These are phyloP conservation scores for Sus cebifrons DNA, from an alignment of 2,797 vertebrate genomes.

Conservation along the genomic window DNA sequence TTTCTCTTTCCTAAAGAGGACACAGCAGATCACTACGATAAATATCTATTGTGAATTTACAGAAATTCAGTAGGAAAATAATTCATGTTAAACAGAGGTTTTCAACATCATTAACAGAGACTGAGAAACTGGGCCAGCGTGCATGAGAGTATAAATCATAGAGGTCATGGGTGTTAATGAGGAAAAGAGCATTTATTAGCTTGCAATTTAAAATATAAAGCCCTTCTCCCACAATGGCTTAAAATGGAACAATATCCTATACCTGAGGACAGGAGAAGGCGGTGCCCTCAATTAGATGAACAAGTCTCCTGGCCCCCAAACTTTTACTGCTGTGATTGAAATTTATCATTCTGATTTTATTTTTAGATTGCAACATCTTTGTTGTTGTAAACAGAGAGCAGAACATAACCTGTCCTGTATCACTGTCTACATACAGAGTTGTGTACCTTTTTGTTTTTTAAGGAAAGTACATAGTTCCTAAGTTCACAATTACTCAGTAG, in stretches of 20 bases:
- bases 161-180: slow-evolving; percentile 85
- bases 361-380: slow-evolving; percentile 50
- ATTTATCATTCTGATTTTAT: slow-evolving; percentile 46
- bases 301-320: slow-evolving; percentile 17
- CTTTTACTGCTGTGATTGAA: slow-evolving; percentile 63
- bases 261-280: slow-evolving; percentile 66
- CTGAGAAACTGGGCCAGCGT: slow-evolving; percentile 81
- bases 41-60: slow-evolving; percentile 56
- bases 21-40: slow-evolving; percentile 25
- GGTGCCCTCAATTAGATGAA: slow-evolving; percentile 76
- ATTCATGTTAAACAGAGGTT: slow-evolving; percentile 69
- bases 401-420: background rate
- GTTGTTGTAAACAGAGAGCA: background rate
- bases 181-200: slow-evolving; percentile 83
- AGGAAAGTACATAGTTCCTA: background rate
- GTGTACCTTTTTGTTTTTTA: background rate
- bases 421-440: background rate
- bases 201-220: slow-evolving; percentile 80
- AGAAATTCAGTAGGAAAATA: slow-evolving; percentile 60
- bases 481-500: background rate
- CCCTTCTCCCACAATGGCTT: slow-evolving; percentile 60
- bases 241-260: slow-evolving; percentile 60
- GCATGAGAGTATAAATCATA: slow-evolving; percentile 63
- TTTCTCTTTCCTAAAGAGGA: slow-evolving; percentile 58
- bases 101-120: slow-evolving; percentile 75